Evolutionary conservation across 2,797 vertebrate genomes (phyloP).

Genomic region (Pseudotriccus pelzelni): DNA sequence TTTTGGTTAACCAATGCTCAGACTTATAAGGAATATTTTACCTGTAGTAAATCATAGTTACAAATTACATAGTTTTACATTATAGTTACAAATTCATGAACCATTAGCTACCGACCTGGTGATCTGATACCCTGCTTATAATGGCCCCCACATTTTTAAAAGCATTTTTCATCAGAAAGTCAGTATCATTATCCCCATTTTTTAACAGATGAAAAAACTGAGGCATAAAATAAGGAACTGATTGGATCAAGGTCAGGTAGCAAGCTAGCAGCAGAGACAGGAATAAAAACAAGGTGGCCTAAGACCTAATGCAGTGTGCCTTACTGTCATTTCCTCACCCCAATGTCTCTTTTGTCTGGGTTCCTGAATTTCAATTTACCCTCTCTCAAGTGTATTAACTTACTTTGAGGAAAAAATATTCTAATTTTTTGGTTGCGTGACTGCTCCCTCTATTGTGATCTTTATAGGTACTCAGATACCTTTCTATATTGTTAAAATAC

Average conservation of each 20-base stretch:
- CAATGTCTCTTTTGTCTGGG: conserved; percentile 25
- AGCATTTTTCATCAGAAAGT: conserved; percentile 53
- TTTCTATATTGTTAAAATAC: not conserved
- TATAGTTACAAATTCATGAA: conserved; percentile 52
- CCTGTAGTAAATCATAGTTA: conserved; percentile 15
- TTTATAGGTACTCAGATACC: not conserved
- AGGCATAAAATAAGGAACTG: conserved; percentile 54
- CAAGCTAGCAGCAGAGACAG: conserved; percentile 39
- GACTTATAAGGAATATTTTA: conserved; percentile 4
- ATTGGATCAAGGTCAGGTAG: conserved; percentile 57
- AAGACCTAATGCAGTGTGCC: conserved; percentile 32
- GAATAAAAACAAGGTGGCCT: conserved; percentile 61
- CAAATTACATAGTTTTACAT: conserved; percentile 28
- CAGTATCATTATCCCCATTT: conserved; percentile 58
- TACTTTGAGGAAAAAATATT: conserved; percentile 36
- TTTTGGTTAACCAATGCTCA: conserved; percentile 32
- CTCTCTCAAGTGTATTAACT: conserved; percentile 17
- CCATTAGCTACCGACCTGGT: conserved; percentile 18
- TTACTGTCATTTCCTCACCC: conserved; percentile 50
- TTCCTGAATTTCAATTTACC: conserved; percentile 47
- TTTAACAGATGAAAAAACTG: conserved; percentile 61
- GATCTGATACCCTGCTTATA: conserved; percentile 44
- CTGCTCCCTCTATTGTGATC: not conserved
- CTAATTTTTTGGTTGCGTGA: not conserved
- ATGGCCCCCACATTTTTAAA: conserved; percentile 49